Evolutionary conservation across 1,140 invertebrate genomes (phyloP).

Genomic region (Procambarus virginalis): DNA sequence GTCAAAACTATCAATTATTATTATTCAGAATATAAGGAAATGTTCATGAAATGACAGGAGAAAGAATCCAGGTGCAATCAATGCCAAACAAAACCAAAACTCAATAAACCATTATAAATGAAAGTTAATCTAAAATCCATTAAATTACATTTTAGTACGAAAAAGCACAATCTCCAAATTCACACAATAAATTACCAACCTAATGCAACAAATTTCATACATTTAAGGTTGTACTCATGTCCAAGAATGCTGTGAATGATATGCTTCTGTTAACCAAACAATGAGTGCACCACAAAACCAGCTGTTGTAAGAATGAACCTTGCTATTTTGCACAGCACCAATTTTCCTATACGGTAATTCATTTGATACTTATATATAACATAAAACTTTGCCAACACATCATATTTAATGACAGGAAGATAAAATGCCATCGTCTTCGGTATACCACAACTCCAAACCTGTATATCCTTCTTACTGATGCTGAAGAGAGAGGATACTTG

Average conservation of each 20-base stretch:
- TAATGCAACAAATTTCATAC: background rate
- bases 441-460: no score
- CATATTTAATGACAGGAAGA: background rate
- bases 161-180: background rate
- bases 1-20: background rate
- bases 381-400: background rate
- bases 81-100: background rate
- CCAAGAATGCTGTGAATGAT: background rate
- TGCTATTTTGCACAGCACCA: constrained; percentile 5
- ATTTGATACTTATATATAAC: background rate
- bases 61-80: background rate
- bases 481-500: background rate
- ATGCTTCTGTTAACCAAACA: background rate
- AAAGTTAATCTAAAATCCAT: background rate
- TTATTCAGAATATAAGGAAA: background rate
- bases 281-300: background rate
- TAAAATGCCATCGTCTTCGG: background rate
- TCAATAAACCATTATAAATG: background rate
- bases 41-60: background rate
- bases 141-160: background rate
- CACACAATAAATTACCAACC: background rate
- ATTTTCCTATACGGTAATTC: background rate
- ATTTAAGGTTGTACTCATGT: background rate
- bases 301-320: background rate
- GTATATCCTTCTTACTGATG: background rate